Base-by-base conservation (phyloP, 2,888 invertebrate genomes). In the Hirtodrosophila cameraria region DNA sequence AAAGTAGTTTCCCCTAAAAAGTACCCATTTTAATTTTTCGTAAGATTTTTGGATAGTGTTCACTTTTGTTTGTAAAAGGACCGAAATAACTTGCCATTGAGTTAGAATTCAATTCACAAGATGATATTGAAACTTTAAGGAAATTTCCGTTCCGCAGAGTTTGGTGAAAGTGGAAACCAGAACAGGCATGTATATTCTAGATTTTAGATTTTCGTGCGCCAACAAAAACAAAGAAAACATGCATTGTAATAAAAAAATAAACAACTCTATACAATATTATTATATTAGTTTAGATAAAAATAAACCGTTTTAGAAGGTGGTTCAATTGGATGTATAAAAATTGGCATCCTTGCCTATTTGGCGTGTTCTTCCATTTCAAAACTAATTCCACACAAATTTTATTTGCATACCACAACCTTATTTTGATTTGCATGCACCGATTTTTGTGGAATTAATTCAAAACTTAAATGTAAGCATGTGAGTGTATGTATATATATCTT, bases 161-260 rank as follows among this genome's bases (percentile, higher is more conserved):
- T n/a, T n/a, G n/a, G n/a, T n/a, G n/a, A n/a, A n/a, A n/a, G n/a
- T n/a, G n/a, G n/a, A n/a, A n/a, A n/a, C n/a, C n/a, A n/a, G n/a
- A n/a, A n/a, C n/a, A n/a, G n/a, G n/a, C n/a, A n/a, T 31, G 13
- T 8, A 13, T 27, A 12, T 27, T 25, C 3, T n/a, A n/a, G n/a
- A n/a, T n/a, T n/a, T 7, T 23, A 6, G 39, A 16, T n/a, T 42
- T 33, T 7, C 12, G 46, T 46, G 46, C 63, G 54, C 65, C 11
- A 30, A 2, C 12, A 23, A 18, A 31, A 18, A 2, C 9, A 31
- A 46, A 41, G n/a, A 20, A 41, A 11, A 20, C 64, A 70, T 66
- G 66, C 66, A 54, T 20, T 33, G 6, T 13, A 43, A 33, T 27
- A 41, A 36, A 31, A 11, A 16, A 28, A 23, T 25, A 4, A 12